Percentiles rank a stretch among this genome's conserved stretches.
Evolutionary conservation across 2,797 vertebrate species (phyloP).

Genomic region (Hemibagrus guttatus): DNA sequence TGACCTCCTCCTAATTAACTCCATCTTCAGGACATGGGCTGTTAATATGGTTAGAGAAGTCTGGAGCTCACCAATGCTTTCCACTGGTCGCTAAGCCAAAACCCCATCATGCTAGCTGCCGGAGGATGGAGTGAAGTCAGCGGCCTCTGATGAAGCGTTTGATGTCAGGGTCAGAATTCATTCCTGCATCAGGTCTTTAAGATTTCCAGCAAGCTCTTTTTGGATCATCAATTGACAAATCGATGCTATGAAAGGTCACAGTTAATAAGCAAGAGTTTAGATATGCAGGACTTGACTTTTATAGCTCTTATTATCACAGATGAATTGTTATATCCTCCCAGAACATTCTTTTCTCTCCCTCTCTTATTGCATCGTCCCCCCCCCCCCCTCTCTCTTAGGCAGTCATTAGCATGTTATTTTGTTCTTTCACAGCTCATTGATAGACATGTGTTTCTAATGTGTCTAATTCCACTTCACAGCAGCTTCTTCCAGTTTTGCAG

Average conservation of each 20-base stretch:
- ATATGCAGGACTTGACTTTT: constrained; percentile 26
- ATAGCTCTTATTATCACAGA: constrained; percentile 19
- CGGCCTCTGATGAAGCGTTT: constrained; percentile 14
- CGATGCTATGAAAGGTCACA: constrained; percentile 16
- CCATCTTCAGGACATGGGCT: constrained; percentile 16
- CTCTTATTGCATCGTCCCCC: not conserved
- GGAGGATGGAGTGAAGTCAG: constrained; percentile 22
- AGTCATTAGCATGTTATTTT: constrained; percentile 47
- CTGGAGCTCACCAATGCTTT: constrained; percentile 30
- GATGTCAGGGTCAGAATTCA: not conserved
- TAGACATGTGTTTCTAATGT: constrained; percentile 48
- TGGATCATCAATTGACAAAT: not conserved
- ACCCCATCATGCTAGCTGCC: constrained; percentile 1
- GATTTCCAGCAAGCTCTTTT: constrained; percentile 42
- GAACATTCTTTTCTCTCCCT: constrained; percentile 20
- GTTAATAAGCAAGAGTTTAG: constrained; percentile 42
- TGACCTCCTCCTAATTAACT: constrained; percentile 43
- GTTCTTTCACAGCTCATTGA: constrained; percentile 57
- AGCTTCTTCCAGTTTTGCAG: constrained; percentile 17
- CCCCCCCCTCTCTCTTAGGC: constrained; percentile 19
- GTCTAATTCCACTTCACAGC: constrained; percentile 42
- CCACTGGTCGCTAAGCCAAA: constrained; percentile 4
- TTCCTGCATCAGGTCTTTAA: constrained; percentile 35
- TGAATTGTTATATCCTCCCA: constrained; percentile 27
- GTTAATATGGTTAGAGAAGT: constrained; percentile 30